Base-by-base conservation (phyloP, 2,113 vertebrate species). In the Pontoporia blainvillei region DNA sequence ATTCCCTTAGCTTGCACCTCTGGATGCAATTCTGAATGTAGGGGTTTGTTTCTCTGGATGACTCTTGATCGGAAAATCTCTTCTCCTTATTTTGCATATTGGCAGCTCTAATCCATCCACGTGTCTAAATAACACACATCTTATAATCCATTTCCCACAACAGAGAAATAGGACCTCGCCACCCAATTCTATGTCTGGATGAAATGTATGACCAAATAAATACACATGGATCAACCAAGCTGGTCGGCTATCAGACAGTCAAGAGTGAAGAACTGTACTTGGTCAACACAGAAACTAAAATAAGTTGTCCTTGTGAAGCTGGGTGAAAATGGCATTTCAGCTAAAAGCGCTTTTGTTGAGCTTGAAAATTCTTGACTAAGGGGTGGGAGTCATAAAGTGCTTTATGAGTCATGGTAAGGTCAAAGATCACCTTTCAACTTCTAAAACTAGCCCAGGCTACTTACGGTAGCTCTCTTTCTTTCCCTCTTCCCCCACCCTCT, bases 351-450 rank as follows among this genome's bases (percentile, higher is more conserved):
- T 87, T 97, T 98, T 98, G 91, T 98, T 92, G 86, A 97, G 89
- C 62, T 94, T 92, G 41, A 97, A 96, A 93, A 81, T 59, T 95
- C 85, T 97, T 97, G 86, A 94, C 1, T 1, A 93, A 86, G 59
- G 52, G 66, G 67, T 44, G 3, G 82, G 89, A 95, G 98, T 97
- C 85, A 96, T 93, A 97, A 97, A 98, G 92, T 31, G 64, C 46
- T 96, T 72, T 12, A 78, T 91, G 11, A 98, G 69, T 95, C 94
- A 98, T 44, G n/a, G 97, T 95, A 96, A 97, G 75, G 94, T 97
- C 92, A 98, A 98, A 98, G 91, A 94, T 98, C 97, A 84, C 31
- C 75, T 98, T 98, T 98, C 86, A 98, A 98, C 92, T 97, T 94
- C 93, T 96, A 98, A 97, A 97, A 97, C 76, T 25, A 96, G 52